Conservation (phyloP, 2,797 vertebrate species). For the Melanotaenia maccullochi region DNA sequence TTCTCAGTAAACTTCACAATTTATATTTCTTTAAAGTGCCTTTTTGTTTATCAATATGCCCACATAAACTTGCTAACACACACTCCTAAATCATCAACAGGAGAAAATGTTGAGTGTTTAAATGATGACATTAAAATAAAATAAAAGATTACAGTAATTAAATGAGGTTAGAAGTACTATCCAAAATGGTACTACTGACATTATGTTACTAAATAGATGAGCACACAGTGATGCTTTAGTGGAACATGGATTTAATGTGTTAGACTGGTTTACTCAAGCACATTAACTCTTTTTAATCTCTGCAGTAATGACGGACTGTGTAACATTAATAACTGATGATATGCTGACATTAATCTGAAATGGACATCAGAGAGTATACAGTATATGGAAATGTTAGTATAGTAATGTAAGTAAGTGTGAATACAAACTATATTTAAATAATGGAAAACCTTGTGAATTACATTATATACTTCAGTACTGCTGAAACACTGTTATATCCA, state of each 20-base stretch:
- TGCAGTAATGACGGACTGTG: slow-evolving; percentile 55
- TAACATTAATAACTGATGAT: slow-evolving; percentile 33
- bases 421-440: neutral
- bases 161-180: slow-evolving; percentile 37
- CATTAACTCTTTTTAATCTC: slow-evolving; percentile 69
- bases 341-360: slow-evolving; percentile 37
- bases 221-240: slow-evolving; percentile 28
- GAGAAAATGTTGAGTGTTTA: neutral
- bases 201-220: slow-evolving; percentile 30
- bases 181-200: slow-evolving; percentile 29
- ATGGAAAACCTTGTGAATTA: neutral
- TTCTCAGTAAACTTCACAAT: neutral
- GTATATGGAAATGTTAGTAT: neutral
- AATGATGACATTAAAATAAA: slow-evolving; percentile 27
- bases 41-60: neutral
- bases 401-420: no score
- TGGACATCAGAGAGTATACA: slow-evolving; percentile 19
- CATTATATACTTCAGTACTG: neutral
- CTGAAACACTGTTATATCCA: no score
- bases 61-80: neutral
- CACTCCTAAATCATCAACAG: neutral
- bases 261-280: slow-evolving; percentile 45
- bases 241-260: slow-evolving; percentile 52
- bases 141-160: slow-evolving; percentile 48
- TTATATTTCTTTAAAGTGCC: neutral